These are phyloP conservation scores for Penaeus monodon DNA, from an alignment of 2,888 invertebrate genomes.

Conservation along the genomic window DNA sequence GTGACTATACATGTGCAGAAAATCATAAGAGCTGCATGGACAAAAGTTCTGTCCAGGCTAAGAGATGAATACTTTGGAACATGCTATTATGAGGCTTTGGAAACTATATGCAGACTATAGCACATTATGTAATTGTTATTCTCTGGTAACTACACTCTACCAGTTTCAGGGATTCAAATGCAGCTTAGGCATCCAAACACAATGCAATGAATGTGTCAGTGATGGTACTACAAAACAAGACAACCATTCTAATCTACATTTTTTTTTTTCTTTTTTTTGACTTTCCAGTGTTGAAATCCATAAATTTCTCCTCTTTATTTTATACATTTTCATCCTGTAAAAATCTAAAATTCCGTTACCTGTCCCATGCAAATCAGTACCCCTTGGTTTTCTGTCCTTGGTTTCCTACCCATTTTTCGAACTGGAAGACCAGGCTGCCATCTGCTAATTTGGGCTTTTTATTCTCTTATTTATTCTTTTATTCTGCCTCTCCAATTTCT, in stretches of 20 bases:
- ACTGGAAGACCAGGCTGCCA: slow-evolving; percentile 23
- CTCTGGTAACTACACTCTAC: slow-evolving; percentile 31
- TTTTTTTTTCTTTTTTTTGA: background rate
- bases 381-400: slow-evolving; percentile 9
- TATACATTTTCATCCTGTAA: too few relatives aligned
- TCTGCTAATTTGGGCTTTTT: slow-evolving; percentile 2
- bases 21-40: slow-evolving; percentile 9
- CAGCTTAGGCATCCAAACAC: slow-evolving; percentile 25
- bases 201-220: slow-evolving; percentile 9
- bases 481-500: too few relatives aligned
- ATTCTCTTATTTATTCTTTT: background rate
- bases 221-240: slow-evolving; percentile 27
- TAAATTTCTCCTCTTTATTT: too few relatives aligned
- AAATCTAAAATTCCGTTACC: too few relatives aligned
- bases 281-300: too few relatives aligned
- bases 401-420: background rate
- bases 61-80: slow-evolving; percentile 34
- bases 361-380: too few relatives aligned
- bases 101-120: slow-evolving; percentile 34
- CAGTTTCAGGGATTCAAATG: slow-evolving; percentile 1
- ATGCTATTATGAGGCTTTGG: slow-evolving; percentile 31
- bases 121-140: slow-evolving; percentile 35
- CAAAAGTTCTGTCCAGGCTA: slow-evolving; percentile 21
- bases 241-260: slow-evolving; percentile 22
- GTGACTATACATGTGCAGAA: slow-evolving; percentile 32